Percentiles rank a stretch among this genome's conserved stretches.
phyloP scores from a whole-genome alignment of 2,888 invertebrate genomes.

The Gnatocerus cornutus region DNA sequence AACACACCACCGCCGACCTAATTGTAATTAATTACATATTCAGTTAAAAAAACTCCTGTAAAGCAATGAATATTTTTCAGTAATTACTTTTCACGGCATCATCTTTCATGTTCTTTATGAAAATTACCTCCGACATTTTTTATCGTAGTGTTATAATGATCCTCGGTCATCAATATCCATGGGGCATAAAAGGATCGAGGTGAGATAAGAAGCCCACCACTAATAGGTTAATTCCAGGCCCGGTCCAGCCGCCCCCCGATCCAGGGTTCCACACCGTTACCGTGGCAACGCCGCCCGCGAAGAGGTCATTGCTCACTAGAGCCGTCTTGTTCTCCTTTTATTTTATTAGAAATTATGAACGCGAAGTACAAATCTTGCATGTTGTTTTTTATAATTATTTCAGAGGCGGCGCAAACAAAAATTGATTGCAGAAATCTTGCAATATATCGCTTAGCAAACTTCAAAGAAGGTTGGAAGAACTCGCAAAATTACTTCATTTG shows the following conservation, averaged over 20 bases:
- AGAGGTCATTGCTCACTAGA: slow-evolving; percentile 64
- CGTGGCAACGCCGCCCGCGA: slow-evolving; percentile 61
- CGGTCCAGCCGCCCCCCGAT: slow-evolving; percentile 56
- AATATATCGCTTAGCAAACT: no score
- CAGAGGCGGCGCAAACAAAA: neutral
- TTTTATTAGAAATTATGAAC: slow-evolving; percentile 47
- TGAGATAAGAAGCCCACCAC: slow-evolving; percentile 61
- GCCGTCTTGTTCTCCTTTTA: slow-evolving; percentile 51
- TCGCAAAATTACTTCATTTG: no score
- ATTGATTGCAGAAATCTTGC: no score
- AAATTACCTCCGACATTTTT: slow-evolving; percentile 32
- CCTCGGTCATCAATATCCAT: slow-evolving; percentile 52
- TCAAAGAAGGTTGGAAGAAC: no score
- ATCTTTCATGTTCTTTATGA: slow-evolving; percentile 43
- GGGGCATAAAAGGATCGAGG: slow-evolving; percentile 52
- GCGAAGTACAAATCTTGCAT: slow-evolving; percentile 25
- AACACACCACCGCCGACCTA: slow-evolving; percentile 30
- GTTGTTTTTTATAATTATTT: neutral
- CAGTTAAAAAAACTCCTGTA: slow-evolving; percentile 30
- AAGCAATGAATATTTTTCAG: slow-evolving; percentile 38
- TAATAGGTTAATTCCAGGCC: slow-evolving; percentile 64
- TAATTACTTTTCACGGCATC: slow-evolving; percentile 45
- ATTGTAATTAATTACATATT: slow-evolving; percentile 45
- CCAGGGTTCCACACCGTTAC: slow-evolving; percentile 63
- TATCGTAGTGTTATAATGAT: slow-evolving; percentile 46